Base-by-base conservation (phyloP, 1,140 invertebrate species). In the Prorops nasuta region DNA sequence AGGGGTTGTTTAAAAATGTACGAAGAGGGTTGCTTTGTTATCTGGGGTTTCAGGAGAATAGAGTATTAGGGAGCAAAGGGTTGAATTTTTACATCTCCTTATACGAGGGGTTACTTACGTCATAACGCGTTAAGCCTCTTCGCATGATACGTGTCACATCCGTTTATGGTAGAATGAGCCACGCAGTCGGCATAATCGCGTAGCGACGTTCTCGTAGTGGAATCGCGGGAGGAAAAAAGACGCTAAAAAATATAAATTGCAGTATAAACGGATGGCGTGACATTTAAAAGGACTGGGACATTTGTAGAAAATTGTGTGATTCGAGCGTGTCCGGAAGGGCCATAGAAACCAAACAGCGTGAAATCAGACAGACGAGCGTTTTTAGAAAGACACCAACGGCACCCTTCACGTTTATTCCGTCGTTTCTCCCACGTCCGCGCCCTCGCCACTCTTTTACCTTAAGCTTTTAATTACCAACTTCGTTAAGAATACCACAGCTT, bases 271-370 rank as follows among this genome's bases (percentile, higher is more conserved):
- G 35, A 37, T 40, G 51, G 35, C 44, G 22, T 62, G 52, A 57
- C 45, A 45, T 55, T 61, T 44, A 53, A 63, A 60, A 60, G 21
- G 39, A 60, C 54, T 51, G 34, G 37, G 49, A 59, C 54, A 59
- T 66, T 66, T 63, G 44, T 53, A 55, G 58, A 52, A 45, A n/a
- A n/a, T n/a, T n/a, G 28, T 47, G 44, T 47, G 32, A 45, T 40
- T 32, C 37, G 51, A 21, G 49, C 44, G 16, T 54, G 41, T 42
- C 22, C 38, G 43, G 17, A 49, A 44, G 48, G 43, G 28, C 52
- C 56, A 17, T 67, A 46, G 60, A 64, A 61, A 72, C 59, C 39
- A 61, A 69, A 71, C 54, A 57, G n/a, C n/a, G n/a, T n/a, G n/a
- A n/a, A n/a, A n/a, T n/a, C n/a, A 36, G 58, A 67, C 59, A 57